phyloP scores from a whole-genome alignment of 2,113 vertebrate species.

The Amblyopsis rosae region DNA sequence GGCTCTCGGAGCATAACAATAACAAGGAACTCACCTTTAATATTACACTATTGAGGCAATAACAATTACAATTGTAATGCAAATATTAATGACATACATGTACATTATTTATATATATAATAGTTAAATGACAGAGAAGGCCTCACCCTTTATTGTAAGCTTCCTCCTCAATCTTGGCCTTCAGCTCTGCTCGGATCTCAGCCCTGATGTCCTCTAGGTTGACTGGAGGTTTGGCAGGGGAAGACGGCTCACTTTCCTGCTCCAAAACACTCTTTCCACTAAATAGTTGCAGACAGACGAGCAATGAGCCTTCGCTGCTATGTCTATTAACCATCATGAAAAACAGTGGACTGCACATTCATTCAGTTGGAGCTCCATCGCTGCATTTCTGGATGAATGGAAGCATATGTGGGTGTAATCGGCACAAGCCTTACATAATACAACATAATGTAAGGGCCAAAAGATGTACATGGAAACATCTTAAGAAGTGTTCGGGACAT shows the following conservation, averaged over 20 bases:
- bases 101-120: not conserved
- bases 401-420: slow-evolving; percentile 12
- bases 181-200: slow-evolving; percentile 84
- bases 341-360: slow-evolving; percentile 16
- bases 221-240: slow-evolving; percentile 69
- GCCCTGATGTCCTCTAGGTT: slow-evolving; percentile 83
- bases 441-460: slow-evolving; percentile 9
- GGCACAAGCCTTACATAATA: slow-evolving; percentile 10
- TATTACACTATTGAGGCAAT: not conserved
- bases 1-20: too few species aligned
- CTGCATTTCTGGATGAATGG: slow-evolving; percentile 1
- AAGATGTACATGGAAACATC: not conserved
- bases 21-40: not conserved
- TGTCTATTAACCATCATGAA: slow-evolving; percentile 29
- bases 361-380: not conserved
- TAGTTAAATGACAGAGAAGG: not conserved
- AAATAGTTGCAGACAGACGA: slow-evolving; percentile 73
- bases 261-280: slow-evolving; percentile 86
- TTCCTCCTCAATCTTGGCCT: slow-evolving; percentile 91
- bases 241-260: slow-evolving; percentile 76
- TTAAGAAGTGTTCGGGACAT: slow-evolving; percentile 12
- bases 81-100: not conserved
- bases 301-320: slow-evolving; percentile 46
- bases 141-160: slow-evolving; percentile 91
- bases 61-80: not conserved